Evolutionary conservation across 2,797 vertebrate species (phyloP), one percentile per base, ranked within the genome.

Genomic region (Enteromius argenteus): DNA sequence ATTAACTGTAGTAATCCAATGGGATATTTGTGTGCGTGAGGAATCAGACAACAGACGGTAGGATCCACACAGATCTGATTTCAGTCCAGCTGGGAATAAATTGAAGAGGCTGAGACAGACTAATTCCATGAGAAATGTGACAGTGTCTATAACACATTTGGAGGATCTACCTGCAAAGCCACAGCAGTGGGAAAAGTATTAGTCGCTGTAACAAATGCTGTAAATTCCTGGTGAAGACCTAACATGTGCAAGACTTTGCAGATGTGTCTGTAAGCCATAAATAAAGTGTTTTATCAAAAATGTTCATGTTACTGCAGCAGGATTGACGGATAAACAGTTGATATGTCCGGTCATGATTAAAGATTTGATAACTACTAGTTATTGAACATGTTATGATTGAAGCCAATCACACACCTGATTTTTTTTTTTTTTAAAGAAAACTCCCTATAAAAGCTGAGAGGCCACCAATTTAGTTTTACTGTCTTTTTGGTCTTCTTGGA

Each of bases 41-140:
- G 42, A 27, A 30, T 49, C 42, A 8, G 15, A 30, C 27, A 62
- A 30, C 60, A 64, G 60, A 15, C 60, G 27, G 23, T 15, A 64
- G 6, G 60, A 64, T 32, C 69, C 71, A 73, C 71, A 51, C 8
- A 32, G 30, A 74, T 74, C 72, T 37, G 49, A 35, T 56, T 53
- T 56, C 49, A 51, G 46, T 53, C 49, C 3, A 11, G 19, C 71
- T 32, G 71, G 44, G 71, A 49, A 73, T 73, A 21, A 49, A 72
- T 72, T 4, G 44, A 32, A 17, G 35, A 19, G 32, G 5, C 64
- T 21, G 7, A 66, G 64, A 37, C 64, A 10, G 27, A 53, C 72
- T 53, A n/a, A 51, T 35, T 51, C 46, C 44, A 21, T 19, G 9
- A 49, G 27, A 73, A 49, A 23, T 6, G 23, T 4, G 6, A n/a